Percentiles rank a stretch among this genome's conserved stretches.
Evolutionary conservation across 2,888 invertebrate genomes (phyloP).

Genomic region (Habroteleia sp.): DNA sequence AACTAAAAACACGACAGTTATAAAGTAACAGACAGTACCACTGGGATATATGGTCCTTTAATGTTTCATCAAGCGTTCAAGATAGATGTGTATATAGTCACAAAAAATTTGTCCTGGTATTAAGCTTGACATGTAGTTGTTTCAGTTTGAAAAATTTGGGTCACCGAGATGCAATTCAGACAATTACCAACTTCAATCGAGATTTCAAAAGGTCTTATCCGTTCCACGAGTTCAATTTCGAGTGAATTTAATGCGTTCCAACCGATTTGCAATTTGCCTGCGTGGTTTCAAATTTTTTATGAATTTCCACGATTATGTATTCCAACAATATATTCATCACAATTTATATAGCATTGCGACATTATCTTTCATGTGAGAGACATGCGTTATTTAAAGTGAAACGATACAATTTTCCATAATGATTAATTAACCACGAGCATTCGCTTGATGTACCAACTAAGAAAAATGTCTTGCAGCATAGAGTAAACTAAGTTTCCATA

Average conservation of each 20-base stretch:
- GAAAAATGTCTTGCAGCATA: slow-evolving; percentile 27
- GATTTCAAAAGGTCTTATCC: slow-evolving; percentile 5
- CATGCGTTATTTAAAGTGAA: no score
- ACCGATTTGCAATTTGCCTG: no score
- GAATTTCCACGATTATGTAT: no score
- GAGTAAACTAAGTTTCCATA: slow-evolving; percentile 23
- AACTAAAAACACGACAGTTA: slow-evolving; percentile 13
- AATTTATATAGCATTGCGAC: no score
- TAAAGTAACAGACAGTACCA: slow-evolving; percentile 2
- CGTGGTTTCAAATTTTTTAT: no score
- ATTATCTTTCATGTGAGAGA: no score
- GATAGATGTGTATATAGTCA: slow-evolving; percentile 11
- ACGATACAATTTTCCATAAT: neutral
- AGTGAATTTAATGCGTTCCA: neutral
- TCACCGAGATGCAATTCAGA: slow-evolving; percentile 8
- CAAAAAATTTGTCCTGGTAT: slow-evolving; percentile 24
- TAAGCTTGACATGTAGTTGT: slow-evolving; percentile 7
- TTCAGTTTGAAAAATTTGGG: slow-evolving; percentile 5
- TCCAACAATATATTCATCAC: no score
- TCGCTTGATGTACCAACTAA: slow-evolving; percentile 1
- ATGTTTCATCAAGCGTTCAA: slow-evolving; percentile 30
- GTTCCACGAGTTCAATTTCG: no score
- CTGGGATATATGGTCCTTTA: slow-evolving; percentile 18
- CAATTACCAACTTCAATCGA: neutral
- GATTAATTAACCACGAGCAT: slow-evolving; percentile 5